Percentiles rank a stretch among this genome's conserved stretches.
These are phyloP conservation scores for Odontomyia ornata DNA, from an alignment of 2,888 invertebrate genomes.

Conservation along the genomic window DNA sequence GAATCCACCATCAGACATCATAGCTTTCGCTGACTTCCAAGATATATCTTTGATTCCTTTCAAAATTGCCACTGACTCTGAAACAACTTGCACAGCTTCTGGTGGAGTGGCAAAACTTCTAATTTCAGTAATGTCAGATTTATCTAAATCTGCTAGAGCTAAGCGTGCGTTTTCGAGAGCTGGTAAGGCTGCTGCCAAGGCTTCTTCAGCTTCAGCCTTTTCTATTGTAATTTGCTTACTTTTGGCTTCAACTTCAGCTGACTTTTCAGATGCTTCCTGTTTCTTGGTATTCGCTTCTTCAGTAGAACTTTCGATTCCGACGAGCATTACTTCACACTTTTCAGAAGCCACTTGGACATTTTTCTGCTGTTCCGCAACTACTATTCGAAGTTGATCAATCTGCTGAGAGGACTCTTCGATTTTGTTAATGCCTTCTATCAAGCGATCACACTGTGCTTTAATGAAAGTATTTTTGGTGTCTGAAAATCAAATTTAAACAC, in stretches of 20 bases:
- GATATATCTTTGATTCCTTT: constrained; percentile 83
- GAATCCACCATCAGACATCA: constrained; percentile 93
- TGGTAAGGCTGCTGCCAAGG: constrained; percentile 82
- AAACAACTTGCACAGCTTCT: constrained; percentile 87
- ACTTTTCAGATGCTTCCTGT: constrained; percentile 79
- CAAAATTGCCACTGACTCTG: constrained; percentile 89
- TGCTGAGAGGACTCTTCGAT: constrained; percentile 88
- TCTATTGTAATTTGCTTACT: constrained; percentile 81
- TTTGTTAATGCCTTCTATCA: constrained; percentile 62
- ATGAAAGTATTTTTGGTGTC: constrained; percentile 61
- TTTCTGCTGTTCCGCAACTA: constrained; percentile 82
- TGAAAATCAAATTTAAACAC: constrained; percentile 50
- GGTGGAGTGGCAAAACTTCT: constrained; percentile 92
- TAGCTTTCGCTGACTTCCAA: constrained; percentile 90
- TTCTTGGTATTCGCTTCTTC: constrained; percentile 80
- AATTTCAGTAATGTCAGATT: constrained; percentile 91
- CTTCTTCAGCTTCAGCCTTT: constrained; percentile 84
- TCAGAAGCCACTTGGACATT: constrained; percentile 83
- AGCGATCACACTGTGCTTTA: constrained; percentile 58
- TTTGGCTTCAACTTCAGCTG: constrained; percentile 83
- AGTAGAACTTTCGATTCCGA: constrained; percentile 78
- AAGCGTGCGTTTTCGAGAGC: constrained; percentile 82
- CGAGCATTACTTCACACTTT: constrained; percentile 81
- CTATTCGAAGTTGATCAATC: constrained; percentile 79
- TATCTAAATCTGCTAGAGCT: constrained; percentile 84